phyloP scores from a whole-genome alignment of 2,888 invertebrate genomes.

The Tortricodes alternella region DNA sequence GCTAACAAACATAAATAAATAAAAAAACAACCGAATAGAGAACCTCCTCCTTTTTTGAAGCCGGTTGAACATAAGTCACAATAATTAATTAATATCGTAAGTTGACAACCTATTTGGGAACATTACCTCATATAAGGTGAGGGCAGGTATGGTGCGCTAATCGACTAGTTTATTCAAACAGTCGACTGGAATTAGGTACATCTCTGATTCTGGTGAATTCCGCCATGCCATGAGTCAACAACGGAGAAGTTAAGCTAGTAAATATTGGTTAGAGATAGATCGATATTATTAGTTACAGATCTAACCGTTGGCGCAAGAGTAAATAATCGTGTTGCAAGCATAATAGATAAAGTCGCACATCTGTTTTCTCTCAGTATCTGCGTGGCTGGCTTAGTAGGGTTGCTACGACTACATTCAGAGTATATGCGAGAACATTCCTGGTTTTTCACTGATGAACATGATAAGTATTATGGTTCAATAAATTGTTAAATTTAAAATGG shows the following conservation, averaged over 20 bases:
- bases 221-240: not conserved
- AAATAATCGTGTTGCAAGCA: slow-evolving; percentile 28
- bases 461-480: too few relatives aligned
- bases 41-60: too few relatives aligned
- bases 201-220: not conserved
- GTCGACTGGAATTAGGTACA: slow-evolving; percentile 2
- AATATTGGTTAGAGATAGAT: not conserved
- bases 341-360: slow-evolving; percentile 55
- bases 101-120: slow-evolving; percentile 9
- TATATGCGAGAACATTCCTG: too few relatives aligned
- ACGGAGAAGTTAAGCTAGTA: not conserved
- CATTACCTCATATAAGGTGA: slow-evolving; percentile 8
- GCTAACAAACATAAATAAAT: too few relatives aligned
- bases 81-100: slow-evolving; percentile 9
- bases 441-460: too few relatives aligned
- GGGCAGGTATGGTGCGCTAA: slow-evolving; percentile 8
- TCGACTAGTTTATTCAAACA: slow-evolving; percentile 16
- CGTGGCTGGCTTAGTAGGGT: slow-evolving; percentile 10
- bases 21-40: too few relatives aligned
- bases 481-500: not conserved
- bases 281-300: slow-evolving; percentile 9
- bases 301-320: slow-evolving; percentile 11
- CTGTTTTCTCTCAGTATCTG: slow-evolving; percentile 55
- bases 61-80: not conserved
- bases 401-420: not conserved